Evolutionary conservation across 2,113 vertebrate genomes (phyloP).

Genomic region (Rhinopomastus cyanomelas): DNA sequence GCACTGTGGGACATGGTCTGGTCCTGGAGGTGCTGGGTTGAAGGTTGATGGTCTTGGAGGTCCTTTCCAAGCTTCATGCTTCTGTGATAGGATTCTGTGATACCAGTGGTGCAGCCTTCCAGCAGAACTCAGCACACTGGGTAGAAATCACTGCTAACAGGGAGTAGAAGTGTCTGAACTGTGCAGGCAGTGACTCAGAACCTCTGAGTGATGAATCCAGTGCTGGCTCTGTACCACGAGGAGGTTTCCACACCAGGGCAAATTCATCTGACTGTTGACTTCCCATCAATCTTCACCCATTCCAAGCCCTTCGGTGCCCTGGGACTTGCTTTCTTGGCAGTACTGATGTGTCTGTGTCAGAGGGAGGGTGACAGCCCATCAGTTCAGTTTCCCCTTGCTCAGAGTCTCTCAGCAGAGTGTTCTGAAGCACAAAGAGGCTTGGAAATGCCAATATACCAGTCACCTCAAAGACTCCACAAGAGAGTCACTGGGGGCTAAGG

Average conservation of each 20-base stretch:
- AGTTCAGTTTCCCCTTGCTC: neutral
- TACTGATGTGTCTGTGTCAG: accelerated
- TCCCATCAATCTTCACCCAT: neutral
- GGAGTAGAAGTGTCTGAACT: neutral
- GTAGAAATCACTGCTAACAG: neutral
- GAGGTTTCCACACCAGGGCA: neutral
- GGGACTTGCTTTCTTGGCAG: neutral
- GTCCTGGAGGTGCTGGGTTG: too few relatives aligned
- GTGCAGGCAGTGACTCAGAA: neutral
- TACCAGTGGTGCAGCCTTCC: neutral
- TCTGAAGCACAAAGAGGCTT: neutral
- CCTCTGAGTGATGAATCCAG: neutral
- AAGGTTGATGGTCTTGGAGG: too few relatives aligned
- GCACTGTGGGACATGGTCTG: too few relatives aligned
- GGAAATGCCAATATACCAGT: neutral
- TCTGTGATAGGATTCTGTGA: too few relatives aligned
- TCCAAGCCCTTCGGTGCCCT: neutral
- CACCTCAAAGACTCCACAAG: neutral
- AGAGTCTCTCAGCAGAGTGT: neutral
- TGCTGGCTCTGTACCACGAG: neutral
- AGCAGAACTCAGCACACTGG: neutral
- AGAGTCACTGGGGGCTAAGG: neutral
- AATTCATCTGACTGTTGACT: neutral
- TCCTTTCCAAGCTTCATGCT: too few relatives aligned
- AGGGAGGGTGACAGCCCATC: neutral